A percentile compares a stretch with the other conserved stretches of the same genome.
phyloP scores from a whole-genome alignment of 2,888 invertebrate genomes.

The Agrilus biguttatus region DNA sequence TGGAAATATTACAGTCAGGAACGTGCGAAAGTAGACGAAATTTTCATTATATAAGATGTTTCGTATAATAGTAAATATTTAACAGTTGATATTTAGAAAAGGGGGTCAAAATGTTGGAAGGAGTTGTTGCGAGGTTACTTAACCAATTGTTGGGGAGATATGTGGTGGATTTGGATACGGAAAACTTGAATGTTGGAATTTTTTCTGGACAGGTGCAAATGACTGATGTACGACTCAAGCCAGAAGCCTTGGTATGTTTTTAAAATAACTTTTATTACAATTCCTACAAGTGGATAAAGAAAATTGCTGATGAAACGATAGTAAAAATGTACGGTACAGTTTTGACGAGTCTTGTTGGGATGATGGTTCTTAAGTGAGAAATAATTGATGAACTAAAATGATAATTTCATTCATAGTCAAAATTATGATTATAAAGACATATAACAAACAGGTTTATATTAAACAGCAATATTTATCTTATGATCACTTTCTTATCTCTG shows the following conservation, averaged over 20 bases:
- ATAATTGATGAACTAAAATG: not conserved
- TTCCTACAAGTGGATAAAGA: too few species aligned
- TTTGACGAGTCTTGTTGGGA: too few species aligned
- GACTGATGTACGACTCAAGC: slow-evolving; percentile 60
- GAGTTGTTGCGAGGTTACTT: slow-evolving; percentile 62
- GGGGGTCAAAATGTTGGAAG: slow-evolving; percentile 50
- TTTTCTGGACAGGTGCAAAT: slow-evolving; percentile 69
- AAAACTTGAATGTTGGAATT: slow-evolving; percentile 71
- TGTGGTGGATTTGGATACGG: slow-evolving; percentile 67
- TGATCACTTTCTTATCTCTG: too few species aligned
- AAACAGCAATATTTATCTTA: not conserved
- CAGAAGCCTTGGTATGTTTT: slow-evolving; percentile 58
- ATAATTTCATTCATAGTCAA: not conserved
- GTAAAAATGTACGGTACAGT: too few species aligned
- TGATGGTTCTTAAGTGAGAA: too few species aligned
- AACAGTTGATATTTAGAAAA: too few species aligned
- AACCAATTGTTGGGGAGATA: slow-evolving; percentile 72
- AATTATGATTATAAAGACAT: not conserved
- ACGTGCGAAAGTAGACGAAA: too few species aligned
- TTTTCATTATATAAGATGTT: too few species aligned
- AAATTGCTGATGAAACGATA: too few species aligned
- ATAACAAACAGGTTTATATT: not conserved
- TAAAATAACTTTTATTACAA: not conserved
- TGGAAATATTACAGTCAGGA: too few species aligned
- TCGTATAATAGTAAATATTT: too few species aligned